Percentiles rank a stretch among this genome's conserved stretches.
These are phyloP conservation scores for Chloropsis hardwickii DNA, from an alignment of 2,113 vertebrate genomes.

Conservation along the genomic window DNA sequence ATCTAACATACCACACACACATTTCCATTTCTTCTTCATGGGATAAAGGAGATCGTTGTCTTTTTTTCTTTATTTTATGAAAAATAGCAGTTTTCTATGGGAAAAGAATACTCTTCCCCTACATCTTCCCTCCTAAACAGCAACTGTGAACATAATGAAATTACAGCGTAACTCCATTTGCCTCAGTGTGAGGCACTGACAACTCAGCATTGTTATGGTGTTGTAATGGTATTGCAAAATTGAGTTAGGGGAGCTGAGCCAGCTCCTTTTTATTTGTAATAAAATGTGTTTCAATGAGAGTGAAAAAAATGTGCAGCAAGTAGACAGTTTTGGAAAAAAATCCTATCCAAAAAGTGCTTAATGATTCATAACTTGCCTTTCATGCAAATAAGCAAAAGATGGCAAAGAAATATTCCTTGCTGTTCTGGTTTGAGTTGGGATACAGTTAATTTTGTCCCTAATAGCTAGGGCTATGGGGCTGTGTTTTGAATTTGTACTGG, in stretches of 20 bases:
- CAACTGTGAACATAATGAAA: background rate
- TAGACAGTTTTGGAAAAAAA: background rate
- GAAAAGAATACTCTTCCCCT: background rate
- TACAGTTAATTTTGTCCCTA: background rate
- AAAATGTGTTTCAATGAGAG: background rate
- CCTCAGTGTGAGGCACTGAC: background rate
- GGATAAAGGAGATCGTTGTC: fast-evolving
- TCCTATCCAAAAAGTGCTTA: background rate
- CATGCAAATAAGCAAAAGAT: background rate
- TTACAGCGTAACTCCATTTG: background rate
- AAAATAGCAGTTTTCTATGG: background rate
- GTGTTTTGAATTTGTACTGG: background rate
- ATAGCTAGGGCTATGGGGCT: background rate
- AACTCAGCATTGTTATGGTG: background rate
- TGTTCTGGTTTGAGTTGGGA: background rate
- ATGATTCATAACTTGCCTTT: background rate
- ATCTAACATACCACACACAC: fast-evolving
- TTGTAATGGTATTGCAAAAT: fast-evolving
- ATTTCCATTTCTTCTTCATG: background rate
- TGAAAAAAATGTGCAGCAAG: background rate
- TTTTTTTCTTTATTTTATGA: background rate
- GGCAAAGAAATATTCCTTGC: background rate
- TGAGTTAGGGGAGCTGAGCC: fast-evolving
- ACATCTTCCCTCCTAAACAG: background rate
- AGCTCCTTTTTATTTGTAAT: background rate